Evolutionary conservation across 2,888 invertebrate genomes (phyloP), one percentile per base, ranked within the genome.

Genomic region (Nasonovia ribisnigri): DNA sequence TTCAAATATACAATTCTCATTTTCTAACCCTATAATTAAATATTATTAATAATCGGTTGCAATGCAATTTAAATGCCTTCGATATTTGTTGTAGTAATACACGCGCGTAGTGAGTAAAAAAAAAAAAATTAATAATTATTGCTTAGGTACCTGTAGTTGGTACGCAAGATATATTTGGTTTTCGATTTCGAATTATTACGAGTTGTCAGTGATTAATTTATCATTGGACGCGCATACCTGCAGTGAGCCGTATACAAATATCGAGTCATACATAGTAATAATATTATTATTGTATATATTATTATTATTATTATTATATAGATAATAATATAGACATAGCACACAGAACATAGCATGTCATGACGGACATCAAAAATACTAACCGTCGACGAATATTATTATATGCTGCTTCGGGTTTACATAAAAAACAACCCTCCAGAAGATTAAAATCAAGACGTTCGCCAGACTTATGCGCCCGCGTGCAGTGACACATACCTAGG

Each of bases 11-110:
- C 77, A 20, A 77, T 36, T 77, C 77, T 77, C 6, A 77, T 77
- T 77, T 67, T 57, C 57, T 29, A 43, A 43, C 89, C 89, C 89
- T 89, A 89, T 60, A 89, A 89, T 89, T 89, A 89, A 89, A 60
- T 60, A 29, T 89, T 60, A 16, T 89, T 89, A 89, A 89, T 89
- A 89, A 89, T 89, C 57, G 57, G 89, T 89, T 89, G 89, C 89
- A 42, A 57, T 57, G 42, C 57, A 24, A 88, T 48, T 51, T n/a
- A 36, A 88, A 36, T 51, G 77, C 77, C 88, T n/a, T 88, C 48
- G 4, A 51, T 36, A 51, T 88, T 88, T 77, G 77, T 77, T 77
- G 77, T 77, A 36, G 36, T 42, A 36, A 42, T 16, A 77, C 77
- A n/a, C n/a, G 77, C 36, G 67, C 54, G 24, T 67, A 16, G n/a